A percentile compares a stretch with the other conserved stretches of the same genome.
phyloP scores from a whole-genome alignment of 2,797 vertebrate species.

The Odontamblyopus rebecca region DNA sequence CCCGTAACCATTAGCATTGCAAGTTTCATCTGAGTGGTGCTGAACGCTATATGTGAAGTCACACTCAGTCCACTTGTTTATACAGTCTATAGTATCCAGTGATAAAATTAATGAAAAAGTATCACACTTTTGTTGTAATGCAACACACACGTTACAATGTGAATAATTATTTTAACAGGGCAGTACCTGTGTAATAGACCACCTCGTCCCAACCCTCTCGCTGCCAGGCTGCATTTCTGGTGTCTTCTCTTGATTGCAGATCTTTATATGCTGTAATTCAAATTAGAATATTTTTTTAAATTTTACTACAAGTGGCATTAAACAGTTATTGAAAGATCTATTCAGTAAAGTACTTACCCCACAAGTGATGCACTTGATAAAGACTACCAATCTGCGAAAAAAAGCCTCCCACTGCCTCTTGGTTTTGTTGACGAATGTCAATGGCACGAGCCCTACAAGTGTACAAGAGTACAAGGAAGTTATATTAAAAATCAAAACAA shows the following conservation, averaged over 20 bases:
- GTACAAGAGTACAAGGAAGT: constrained; percentile 18
- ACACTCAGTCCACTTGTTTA: no score
- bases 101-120: no score
- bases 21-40: no score
- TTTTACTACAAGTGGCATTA: background rate
- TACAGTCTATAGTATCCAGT: no score
- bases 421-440: constrained; percentile 87
- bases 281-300: background rate
- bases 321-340: background rate
- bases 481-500: background rate
- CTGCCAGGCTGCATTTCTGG: constrained; percentile 91
- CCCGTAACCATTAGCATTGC: no score
- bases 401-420: constrained; percentile 92
- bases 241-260: constrained; percentile 91
- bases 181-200: constrained; percentile 93
- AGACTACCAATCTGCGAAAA: constrained; percentile 95
- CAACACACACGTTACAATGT: no score
- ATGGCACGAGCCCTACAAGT: constrained; percentile 89
- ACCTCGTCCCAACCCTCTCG: constrained; percentile 95
- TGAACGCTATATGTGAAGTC: no score
- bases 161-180: background rate
- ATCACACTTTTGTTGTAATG: no score
- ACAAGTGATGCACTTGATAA: constrained; percentile 94
- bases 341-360: constrained; percentile 81
- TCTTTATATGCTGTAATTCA: constrained; percentile 89